These are phyloP conservation scores for Neomicropteryx cornuta DNA, from an alignment of 1,140 invertebrate species.

Conservation along the genomic window DNA sequence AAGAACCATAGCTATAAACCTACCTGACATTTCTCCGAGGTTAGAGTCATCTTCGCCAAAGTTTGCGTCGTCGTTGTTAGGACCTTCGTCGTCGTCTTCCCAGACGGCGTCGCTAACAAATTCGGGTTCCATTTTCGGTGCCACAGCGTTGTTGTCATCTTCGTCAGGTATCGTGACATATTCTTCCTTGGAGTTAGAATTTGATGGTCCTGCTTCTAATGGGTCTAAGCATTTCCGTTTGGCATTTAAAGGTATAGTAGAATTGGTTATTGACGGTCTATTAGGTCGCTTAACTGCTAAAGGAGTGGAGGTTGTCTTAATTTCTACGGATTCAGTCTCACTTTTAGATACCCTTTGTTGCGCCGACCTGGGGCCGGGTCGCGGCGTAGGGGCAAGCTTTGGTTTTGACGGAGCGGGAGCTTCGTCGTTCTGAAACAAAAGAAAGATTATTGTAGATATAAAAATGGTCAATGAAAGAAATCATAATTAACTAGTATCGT, in stretches of 20 bases:
- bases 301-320: slow-evolving; percentile 41
- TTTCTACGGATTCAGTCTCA: slow-evolving; percentile 45
- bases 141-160: slow-evolving; percentile 38
- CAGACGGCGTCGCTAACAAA: slow-evolving; percentile 40
- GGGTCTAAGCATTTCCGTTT: slow-evolving; percentile 42
- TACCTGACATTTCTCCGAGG: slow-evolving; percentile 43
- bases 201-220: slow-evolving; percentile 38
- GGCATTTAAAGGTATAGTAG: slow-evolving; percentile 36
- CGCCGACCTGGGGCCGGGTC: slow-evolving; percentile 42
- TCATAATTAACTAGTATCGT: too few species aligned
- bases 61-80: slow-evolving; percentile 40
- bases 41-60: slow-evolving; percentile 42
- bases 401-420: slow-evolving; percentile 40
- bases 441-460: too few species aligned
- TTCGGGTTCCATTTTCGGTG: slow-evolving; percentile 43
- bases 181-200: slow-evolving; percentile 38
- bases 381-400: slow-evolving; percentile 36
- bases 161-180: slow-evolving; percentile 42
- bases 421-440: too few species aligned
- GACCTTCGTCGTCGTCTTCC: slow-evolving; percentile 40
- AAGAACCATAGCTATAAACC: slow-evolving; percentile 9
- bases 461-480: too few species aligned
- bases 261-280: slow-evolving; percentile 43
- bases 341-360: slow-evolving; percentile 42
- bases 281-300: slow-evolving; percentile 44